Base-by-base conservation (phyloP, 2,797 vertebrate species). In the Pseudocheirus occidentalis region DNA sequence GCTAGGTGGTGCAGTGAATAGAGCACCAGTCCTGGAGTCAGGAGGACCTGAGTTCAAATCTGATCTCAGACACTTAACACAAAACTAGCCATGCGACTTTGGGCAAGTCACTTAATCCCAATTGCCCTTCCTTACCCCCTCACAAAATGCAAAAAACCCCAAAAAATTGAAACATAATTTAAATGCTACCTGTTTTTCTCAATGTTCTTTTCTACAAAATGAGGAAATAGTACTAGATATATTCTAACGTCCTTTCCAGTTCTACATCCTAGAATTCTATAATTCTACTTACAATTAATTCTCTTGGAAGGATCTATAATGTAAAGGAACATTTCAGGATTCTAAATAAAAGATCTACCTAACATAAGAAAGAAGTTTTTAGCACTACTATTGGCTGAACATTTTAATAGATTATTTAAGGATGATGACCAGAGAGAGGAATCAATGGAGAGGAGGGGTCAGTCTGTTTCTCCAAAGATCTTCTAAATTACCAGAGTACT, bases 231-330 rank as follows among this genome's bases (percentile, higher is more conserved):
- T 87, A 40, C 66, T 81, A 21, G 14, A 81, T 50, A 7, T 4
- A 46, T 27, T 50, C 73, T 87, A 46, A 11, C 2, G 40, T 46
- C 21, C 73, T 87, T 87, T 87, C 73, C 40, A 87, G 10, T 2
- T 46, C 9, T 24, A 81, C 18, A 11, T 81, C 40, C 24, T 50
- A 27, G 24, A 50, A 46, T 27, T 87, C 21, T 87, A 27, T 21
- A 10, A 1, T 50, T 87, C 21, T 93, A 59, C 54, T 94, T 27
- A 66, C 93, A 92, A 95, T 89, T 58, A 93, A 62, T 40, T 73
- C 46, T 90, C 13, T 96, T 90, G 93, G 91, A 95, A 94, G 21
- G 91, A 91, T 90, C 94, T 27, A 91, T 55, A 91, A 18, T 91
- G 66, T 34, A 95, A 52, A 21, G 34, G 34, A 92, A 27, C 40